These are phyloP conservation scores for Vidua chalybeata DNA, from an alignment of 2,113 vertebrate species.

Conservation along the genomic window DNA sequence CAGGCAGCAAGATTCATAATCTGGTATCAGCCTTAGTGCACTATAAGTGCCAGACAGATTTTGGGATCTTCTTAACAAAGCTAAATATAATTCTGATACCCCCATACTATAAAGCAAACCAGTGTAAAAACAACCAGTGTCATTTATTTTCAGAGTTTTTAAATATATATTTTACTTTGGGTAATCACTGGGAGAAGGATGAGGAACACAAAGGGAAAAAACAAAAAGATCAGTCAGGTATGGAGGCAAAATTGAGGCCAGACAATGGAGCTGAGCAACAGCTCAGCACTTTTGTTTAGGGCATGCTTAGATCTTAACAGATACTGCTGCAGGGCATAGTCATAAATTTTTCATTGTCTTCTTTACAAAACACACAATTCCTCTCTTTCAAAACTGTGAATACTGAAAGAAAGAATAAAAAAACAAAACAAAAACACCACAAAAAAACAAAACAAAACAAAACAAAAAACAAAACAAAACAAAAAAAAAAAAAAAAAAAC, in stretches of 20 bases:
- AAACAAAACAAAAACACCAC: not conserved
- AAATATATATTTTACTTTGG: not conserved
- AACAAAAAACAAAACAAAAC: too few relatives aligned
- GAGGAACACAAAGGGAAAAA: not conserved
- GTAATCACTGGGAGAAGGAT: not conserved
- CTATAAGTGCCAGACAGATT: not conserved
- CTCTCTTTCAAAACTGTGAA: not conserved
- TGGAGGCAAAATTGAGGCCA: not conserved
- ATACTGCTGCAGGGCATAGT: not conserved
- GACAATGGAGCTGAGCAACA: not conserved
- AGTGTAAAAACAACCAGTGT: not conserved
- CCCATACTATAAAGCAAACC: not conserved
- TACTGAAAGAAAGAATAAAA: not conserved
- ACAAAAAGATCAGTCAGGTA: not conserved
- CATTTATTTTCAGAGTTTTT: not conserved
- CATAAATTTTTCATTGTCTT: not conserved
- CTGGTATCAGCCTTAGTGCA: fast-evolving
- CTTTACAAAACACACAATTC: not conserved
- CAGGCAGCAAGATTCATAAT: not conserved
- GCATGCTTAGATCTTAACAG: not conserved
- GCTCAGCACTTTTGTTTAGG: not conserved
- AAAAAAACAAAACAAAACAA: not conserved
- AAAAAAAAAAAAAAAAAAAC: too few relatives aligned
- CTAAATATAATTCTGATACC: not conserved
- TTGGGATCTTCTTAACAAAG: not conserved